Percentiles rank a stretch among this genome's conserved stretches.
Conservation (phyloP, 2,113 vertebrate species). For the Coracopsis vasa region DNA sequence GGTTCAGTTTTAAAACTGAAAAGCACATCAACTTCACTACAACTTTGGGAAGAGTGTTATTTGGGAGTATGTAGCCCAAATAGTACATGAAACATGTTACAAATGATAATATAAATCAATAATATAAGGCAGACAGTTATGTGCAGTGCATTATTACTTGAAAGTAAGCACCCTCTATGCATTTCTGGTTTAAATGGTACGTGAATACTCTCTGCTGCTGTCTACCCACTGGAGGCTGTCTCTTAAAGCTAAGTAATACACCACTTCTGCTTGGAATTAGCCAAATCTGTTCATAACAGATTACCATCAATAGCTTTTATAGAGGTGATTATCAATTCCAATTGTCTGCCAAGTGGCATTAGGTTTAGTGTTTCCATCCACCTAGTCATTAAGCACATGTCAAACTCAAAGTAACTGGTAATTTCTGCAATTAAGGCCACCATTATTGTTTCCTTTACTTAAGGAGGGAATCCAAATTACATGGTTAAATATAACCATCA, state of each 20-base stretch:
- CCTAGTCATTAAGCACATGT: constrained; percentile 78
- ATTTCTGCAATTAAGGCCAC: constrained; percentile 81
- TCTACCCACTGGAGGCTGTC: background rate
- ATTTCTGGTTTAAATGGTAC: background rate
- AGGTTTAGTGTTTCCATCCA: constrained; percentile 75
- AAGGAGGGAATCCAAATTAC: constrained; percentile 75
- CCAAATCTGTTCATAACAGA: constrained; percentile 29
- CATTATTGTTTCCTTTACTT: constrained; percentile 85
- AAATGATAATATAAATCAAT: fast-evolving
- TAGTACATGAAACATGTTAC: fast-evolving
- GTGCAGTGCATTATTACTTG: background rate
- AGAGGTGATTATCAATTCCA: constrained; percentile 68
- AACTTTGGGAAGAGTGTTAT: fast-evolving
- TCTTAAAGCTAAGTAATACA: background rate
- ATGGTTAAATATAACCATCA: constrained; percentile 74
- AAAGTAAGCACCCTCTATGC: background rate
- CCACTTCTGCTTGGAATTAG: constrained; percentile 56
- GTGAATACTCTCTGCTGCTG: background rate
- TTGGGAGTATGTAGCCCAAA: background rate
- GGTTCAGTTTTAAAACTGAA: background rate
- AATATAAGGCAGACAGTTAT: background rate
- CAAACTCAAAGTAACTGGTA: constrained; percentile 75
- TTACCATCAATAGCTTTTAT: constrained; percentile 50
- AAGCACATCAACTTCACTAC: background rate
- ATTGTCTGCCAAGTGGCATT: constrained; percentile 71